Conservation (phyloP, 2,888 invertebrate species). For the Drosophila barbarae region DNA sequence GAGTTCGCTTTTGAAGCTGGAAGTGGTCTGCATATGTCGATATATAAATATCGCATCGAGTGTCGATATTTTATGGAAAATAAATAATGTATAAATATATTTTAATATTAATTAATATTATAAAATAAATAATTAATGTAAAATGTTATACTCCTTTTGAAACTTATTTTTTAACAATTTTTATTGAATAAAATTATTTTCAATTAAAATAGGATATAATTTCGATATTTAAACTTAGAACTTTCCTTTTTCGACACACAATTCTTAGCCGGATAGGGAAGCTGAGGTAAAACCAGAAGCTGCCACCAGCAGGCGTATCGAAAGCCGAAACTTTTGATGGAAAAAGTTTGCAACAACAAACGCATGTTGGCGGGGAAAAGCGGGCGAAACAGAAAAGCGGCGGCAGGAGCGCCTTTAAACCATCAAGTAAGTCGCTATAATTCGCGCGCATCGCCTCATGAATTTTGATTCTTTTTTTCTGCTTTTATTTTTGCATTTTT, state of each 20-base stretch:
- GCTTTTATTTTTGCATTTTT: constrained; percentile 14
- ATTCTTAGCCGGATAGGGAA: constrained; percentile 6
- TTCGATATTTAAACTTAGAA: background rate
- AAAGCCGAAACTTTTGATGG: constrained; percentile 76
- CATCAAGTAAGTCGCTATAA: constrained; percentile 65
- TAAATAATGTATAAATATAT: no score
- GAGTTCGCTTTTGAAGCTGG: constrained; percentile 15
- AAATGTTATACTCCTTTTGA: no score
- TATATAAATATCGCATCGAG: background rate
- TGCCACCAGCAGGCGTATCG: constrained; percentile 62
- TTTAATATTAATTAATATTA: background rate
- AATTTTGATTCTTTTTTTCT: constrained; percentile 61
- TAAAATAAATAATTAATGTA: background rate
- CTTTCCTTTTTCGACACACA: background rate
- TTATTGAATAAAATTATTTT: background rate
- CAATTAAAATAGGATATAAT: background rate
- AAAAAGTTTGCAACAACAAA: constrained; percentile 74
- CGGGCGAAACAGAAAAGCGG: background rate
- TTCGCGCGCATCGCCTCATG: constrained; percentile 64
- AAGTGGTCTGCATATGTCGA: background rate
- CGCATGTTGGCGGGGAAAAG: constrained; percentile 58
- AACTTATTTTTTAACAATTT: background rate
- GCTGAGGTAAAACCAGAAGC: constrained; percentile 11
- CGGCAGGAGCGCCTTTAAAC: constrained; percentile 39
- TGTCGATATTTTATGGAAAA: background rate